Percentiles rank a stretch among this genome's conserved stretches.
These are phyloP conservation scores for Leucoraja erinaceus DNA, from an alignment of 2,113 vertebrate genomes.

Conservation along the genomic window DNA sequence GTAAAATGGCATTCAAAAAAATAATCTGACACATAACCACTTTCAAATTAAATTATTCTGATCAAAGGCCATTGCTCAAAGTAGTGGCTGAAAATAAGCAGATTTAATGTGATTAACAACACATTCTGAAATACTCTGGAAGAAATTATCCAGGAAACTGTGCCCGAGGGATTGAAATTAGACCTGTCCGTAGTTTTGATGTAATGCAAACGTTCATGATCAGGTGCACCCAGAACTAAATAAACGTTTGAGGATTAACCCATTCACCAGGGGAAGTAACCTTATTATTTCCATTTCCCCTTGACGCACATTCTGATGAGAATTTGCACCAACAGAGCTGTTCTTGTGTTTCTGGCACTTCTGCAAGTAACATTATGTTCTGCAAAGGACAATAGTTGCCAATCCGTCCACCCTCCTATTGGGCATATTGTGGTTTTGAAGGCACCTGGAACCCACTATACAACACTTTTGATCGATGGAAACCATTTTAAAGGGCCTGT, in stretches of 20 bases:
- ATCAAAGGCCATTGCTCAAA: conserved; percentile 19
- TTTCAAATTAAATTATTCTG: conserved; percentile 36
- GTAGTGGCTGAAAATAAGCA: conserved; percentile 32
- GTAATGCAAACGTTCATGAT: neutral
- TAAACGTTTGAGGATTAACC: neutral
- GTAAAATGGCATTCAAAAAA: conserved; percentile 23
- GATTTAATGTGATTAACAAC: conserved; percentile 21
- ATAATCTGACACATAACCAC: conserved; percentile 38
- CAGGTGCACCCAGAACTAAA: conserved; percentile 28
- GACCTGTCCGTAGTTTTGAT: conserved; percentile 24
- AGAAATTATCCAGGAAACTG: conserved; percentile 31
- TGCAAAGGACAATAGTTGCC: neutral
- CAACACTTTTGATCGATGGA: neutral
- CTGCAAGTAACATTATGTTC: neutral
- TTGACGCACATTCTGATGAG: neutral
- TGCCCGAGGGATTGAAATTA: conserved; percentile 16
- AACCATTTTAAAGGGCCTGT: neutral
- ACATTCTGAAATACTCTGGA: conserved; percentile 13
- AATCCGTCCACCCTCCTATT: neutral
- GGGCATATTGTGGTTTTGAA: neutral
- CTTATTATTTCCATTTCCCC: neutral
- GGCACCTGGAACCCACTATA: neutral
- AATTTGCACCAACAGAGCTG: neutral
- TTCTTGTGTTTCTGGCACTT: neutral
- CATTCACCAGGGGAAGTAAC: neutral